Conservation (phyloP, 2,113 vertebrate species). For the Paraplagusia blochii region DNA sequence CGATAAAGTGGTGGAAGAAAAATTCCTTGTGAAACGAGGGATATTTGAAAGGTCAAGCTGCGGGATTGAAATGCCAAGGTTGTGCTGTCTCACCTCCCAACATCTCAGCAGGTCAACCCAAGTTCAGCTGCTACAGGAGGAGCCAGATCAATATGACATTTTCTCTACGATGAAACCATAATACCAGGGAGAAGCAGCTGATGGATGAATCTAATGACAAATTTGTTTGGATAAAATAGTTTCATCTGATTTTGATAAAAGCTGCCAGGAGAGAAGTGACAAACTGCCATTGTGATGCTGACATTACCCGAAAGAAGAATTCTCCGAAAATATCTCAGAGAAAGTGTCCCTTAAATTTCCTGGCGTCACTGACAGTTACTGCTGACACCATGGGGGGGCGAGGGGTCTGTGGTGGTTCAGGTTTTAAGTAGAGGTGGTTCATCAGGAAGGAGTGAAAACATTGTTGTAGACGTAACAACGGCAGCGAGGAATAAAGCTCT, state of each 20-base stretch:
- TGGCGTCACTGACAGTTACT: too few relatives aligned
- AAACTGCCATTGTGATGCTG: conserved; percentile 64
- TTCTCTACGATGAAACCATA: conserved; percentile 88
- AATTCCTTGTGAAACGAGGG: conserved; percentile 1
- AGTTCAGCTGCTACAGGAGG: conserved; percentile 84
- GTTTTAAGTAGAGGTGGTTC: background rate
- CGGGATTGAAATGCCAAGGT: conserved; percentile 82
- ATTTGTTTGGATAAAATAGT: conserved; percentile 86
- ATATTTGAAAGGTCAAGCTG: conserved; percentile 73
- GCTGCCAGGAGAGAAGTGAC: conserved; percentile 83
- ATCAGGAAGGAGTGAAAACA: conserved; percentile 2
- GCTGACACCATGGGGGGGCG: too few relatives aligned
- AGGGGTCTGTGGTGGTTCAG: background rate
- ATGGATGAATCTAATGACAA: conserved; percentile 87
- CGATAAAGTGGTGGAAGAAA: background rate
- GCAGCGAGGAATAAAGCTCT: too few relatives aligned
- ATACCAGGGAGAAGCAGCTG: conserved; percentile 84
- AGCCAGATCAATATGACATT: conserved; percentile 91
- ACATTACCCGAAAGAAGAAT: background rate
- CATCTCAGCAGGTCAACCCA: conserved; percentile 87
- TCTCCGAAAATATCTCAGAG: background rate
- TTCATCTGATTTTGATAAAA: conserved; percentile 93
- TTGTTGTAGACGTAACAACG: too few relatives aligned
- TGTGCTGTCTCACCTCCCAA: conserved; percentile 73
- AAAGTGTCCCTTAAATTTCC: too few relatives aligned